Evolutionary conservation across 1,140 invertebrate species (phyloP).

Genomic region (Oncopodura yosiiana): DNA sequence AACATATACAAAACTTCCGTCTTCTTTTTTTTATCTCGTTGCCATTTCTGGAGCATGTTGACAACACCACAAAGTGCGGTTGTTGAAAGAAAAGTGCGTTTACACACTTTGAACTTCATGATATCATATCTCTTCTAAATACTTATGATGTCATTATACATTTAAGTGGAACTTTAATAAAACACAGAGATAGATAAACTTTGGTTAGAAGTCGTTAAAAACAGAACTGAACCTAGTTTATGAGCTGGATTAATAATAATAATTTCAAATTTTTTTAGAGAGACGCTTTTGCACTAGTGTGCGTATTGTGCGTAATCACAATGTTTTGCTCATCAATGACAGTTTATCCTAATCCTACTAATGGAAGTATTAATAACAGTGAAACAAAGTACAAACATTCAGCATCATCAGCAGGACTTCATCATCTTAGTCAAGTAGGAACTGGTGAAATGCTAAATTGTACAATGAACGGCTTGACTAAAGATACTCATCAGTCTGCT

Average conservation of each 20-base stretch:
- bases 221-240: neutral
- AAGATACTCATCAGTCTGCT: conserved; percentile 12
- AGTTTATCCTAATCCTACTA: conserved; percentile 19
- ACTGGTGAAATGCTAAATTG: neutral
- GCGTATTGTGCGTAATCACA: conserved; percentile 12
- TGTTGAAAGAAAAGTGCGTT: too few species aligned
- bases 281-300: neutral
- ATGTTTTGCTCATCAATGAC: conserved; percentile 21
- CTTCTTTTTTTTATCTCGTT: too few species aligned
- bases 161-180: neutral
- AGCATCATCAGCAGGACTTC: too few species aligned
- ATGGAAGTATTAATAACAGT: neutral
- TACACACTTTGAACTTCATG: too few species aligned
- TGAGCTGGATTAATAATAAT: neutral
- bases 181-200: neutral
- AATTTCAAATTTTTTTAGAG: neutral
- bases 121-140: too few species aligned
- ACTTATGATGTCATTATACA: neutral
- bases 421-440: neutral
- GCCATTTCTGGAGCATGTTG: too few species aligned
- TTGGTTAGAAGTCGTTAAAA: neutral
- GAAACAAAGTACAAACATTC: conserved; percentile 16
- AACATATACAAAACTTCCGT: too few species aligned
- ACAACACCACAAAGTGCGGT: too few species aligned
- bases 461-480: conserved; percentile 5